Evolutionary conservation across 1,140 invertebrate genomes (phyloP), one percentile per base, ranked within the genome.

Genomic region (Muscidifurax raptorellus): DNA sequence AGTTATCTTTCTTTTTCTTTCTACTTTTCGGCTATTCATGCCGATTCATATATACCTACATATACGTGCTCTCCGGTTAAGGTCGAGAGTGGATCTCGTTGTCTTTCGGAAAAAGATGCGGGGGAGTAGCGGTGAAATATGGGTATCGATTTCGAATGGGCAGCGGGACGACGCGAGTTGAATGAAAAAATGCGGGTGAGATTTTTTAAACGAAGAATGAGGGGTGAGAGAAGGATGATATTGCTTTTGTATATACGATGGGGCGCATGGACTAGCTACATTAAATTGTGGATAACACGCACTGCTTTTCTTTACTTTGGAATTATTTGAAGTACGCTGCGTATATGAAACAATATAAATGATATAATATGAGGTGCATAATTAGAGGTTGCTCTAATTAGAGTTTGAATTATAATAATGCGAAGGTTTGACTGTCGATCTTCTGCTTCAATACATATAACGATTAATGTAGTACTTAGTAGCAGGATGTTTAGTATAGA

Each of bases 1-100:
- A 40, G 36, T 44, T 44, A n/a, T 47, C 18, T 36, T 77, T 64
- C 25, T 76, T 76, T 66, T 40, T 40, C 36, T 40, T 10, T 59
- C 52, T n/a, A 7, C 52, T 82, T 66, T 64, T 66, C 28, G 67
- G 27, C 40, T 32, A 76, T 82, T 76, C 72, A 75, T 27, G 80
- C 47, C 59, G 80, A 75, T 76, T 75, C 32, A 76, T 32, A 13
- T 28, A 12, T 28, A 2, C 32, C 27, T 30, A n/a, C n/a, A n/a
- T n/a, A n/a, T 22, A 1, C 15, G 30, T 1, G 15, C 27, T 52
- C 2, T 12, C 28, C 15, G 52, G 52, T 30, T 52, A 22, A 52
- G 10, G 52, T 22, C 6, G 52, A 22, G 18, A 59, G 22, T n/a
- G 52, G 22, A n/a, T 22, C 52, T 18, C 52, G 52, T 59, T 59